Base-by-base conservation (phyloP, 2,113 vertebrate genomes). In the Malurus cyaneus region DNA sequence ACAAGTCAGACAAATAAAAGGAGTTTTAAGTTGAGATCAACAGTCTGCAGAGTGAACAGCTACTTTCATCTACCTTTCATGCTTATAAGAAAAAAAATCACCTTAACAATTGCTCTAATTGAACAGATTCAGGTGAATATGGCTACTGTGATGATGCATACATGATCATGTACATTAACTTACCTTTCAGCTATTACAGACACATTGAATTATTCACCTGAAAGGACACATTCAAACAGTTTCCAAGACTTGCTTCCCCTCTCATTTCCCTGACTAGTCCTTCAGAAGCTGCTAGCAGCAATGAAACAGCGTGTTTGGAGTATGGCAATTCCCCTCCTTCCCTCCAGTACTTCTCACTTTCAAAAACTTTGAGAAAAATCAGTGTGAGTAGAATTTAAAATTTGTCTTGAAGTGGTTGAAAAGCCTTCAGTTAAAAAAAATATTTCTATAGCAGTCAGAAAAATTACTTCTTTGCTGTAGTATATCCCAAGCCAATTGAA, bases 301-400 rank as follows among this genome's bases (percentile, higher is more conserved):
- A 28, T 31, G 31, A 41, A 78, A 66, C 5, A 57, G 8, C 6
- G 12, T 36, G 12, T 72, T 66, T 71, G 26, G 42, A 79, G 4
- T 24, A 44, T 11, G 17, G 14, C 29, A 73, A 3, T n/a, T 53
- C 49, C 83, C 52, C 18, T 72, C 31, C 26, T 69, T 60, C 54
- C 74, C 53, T 79, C 50, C 57, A 21, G 17, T 44, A 46, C 42
- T 73, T 85, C 47, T 71, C 39, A 46, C 15, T 79, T 80, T n/a
- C 44, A 46, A 39, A 57, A 90, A 66, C 69, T 92, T n/a, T 16
- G 26, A 52, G 26, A 52, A 36, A 69, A 56, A 42, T 69, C 29
- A 94, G 53, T 39, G 39, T 39, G 91, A 87, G 15, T 65, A 76
- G 52, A 93, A 93, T 65, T 61, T 49, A 52, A 62, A 53, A 50